Evolutionary conservation across 2,113 vertebrate genomes (phyloP), one percentile per base, ranked within the genome.

Genomic region (Maylandia zebra): DNA sequence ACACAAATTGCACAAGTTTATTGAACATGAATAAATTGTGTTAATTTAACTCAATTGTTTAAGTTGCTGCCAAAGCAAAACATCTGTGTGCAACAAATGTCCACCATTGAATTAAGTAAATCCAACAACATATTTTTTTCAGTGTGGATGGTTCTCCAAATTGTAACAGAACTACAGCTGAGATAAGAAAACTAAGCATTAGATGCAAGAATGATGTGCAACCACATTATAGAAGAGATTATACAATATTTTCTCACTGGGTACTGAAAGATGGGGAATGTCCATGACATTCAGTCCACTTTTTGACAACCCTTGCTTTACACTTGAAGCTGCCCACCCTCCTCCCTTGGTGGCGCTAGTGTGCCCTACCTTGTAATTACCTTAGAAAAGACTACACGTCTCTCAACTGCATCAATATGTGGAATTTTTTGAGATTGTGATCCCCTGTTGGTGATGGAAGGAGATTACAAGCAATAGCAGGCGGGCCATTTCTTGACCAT

Each of bases 121-220:
- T n/a, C n/a, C n/a, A n/a, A n/a, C n/a, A n/a, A n/a, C n/a, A n/a
- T n/a, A n/a, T n/a, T n/a, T n/a, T n/a, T n/a, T n/a, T n/a, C n/a
- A n/a, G n/a, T n/a, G n/a, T 16, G 59, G 81, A 48, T 48, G 81
- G 8, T 61, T 17, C 10, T 61, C 41, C 12, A 69, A 83, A 69
- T 85, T 88, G 89, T 90, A 90, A 83, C 91, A 88, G 78, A 80
- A 88, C 86, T 88, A 41, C 24, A 50, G 24, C 17, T 79, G 43
- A 79, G 27, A 61, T 32, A 79, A 79, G 74, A 30, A 79, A 41
- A 79, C 1, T 32, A 27, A 80, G 86, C 2, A 71, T 84, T 82
- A 82, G 17, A 53, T 27, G 12, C 19, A 86, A 19, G 43, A 80
- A 56, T 50, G 32, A 53, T 30, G 27, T 61, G 16, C 59, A 61